These are phyloP conservation scores for Spilosoma lubricipeda DNA, from an alignment of 2,888 invertebrate genomes.

Conservation along the genomic window DNA sequence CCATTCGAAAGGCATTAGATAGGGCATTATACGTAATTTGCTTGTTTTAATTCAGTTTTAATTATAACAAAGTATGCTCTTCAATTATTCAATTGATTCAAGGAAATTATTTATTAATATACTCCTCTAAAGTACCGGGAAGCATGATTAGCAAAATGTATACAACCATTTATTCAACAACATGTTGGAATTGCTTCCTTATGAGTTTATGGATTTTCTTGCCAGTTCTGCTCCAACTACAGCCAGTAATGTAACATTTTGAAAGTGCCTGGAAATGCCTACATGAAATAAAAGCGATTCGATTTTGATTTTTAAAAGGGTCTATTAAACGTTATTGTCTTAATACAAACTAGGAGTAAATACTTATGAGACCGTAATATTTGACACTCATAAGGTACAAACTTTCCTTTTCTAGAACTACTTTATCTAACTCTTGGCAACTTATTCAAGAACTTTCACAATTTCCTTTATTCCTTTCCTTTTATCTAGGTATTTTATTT, in stretches of 20 bases:
- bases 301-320: no score
- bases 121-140: background rate
- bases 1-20: conserved; percentile 79
- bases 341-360: background rate
- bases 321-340: background rate
- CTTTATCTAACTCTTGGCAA: background rate
- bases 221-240: no score
- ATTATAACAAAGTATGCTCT: conserved; percentile 79
- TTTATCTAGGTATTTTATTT: no score
- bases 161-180: background rate
- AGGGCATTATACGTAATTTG: conserved; percentile 79
- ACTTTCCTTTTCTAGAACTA: background rate
- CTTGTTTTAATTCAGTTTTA: conserved; percentile 84
- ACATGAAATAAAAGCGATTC: no score
- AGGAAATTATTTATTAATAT: conserved; percentile 1
- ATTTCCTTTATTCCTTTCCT: no score
- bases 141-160: background rate
- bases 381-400: background rate
- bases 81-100: conserved; percentile 75
- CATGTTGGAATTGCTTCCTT: no score
- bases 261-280: no score
- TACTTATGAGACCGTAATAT: background rate
- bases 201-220: no score
- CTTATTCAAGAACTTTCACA: background rate
- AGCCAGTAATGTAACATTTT: no score